Evolutionary conservation across 2,888 invertebrate species (phyloP).

Genomic region (Polylopha cassiicola): DNA sequence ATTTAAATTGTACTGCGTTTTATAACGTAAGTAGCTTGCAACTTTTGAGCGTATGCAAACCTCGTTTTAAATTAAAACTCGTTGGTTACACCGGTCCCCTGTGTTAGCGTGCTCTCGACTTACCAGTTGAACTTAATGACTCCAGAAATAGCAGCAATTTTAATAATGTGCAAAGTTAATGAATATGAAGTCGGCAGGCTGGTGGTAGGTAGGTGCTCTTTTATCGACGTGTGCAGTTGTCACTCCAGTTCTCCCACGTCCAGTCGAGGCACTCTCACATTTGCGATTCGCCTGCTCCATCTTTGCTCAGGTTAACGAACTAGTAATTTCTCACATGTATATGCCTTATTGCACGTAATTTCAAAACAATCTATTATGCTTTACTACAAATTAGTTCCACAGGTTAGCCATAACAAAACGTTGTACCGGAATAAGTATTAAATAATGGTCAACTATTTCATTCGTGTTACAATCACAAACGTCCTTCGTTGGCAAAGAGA

Average conservation of each 20-base stretch:
- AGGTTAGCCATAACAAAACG: no score
- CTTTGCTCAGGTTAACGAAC: slow-evolving; percentile 58
- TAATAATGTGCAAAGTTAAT: slow-evolving; percentile 53
- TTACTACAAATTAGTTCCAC: slow-evolving; percentile 2
- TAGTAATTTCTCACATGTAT: slow-evolving; percentile 34
- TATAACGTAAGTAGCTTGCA: no score
- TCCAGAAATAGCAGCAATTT: slow-evolving; percentile 49
- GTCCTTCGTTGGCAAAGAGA: no score
- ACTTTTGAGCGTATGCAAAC: slow-evolving; percentile 6
- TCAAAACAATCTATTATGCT: slow-evolving; percentile 11
- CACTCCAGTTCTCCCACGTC: slow-evolving; percentile 71
- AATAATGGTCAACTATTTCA: no score
- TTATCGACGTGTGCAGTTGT: slow-evolving; percentile 40
- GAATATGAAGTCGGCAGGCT: slow-evolving; percentile 38
- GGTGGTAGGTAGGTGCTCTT: slow-evolving; percentile 36
- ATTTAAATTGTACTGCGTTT: no score
- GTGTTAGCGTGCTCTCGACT: slow-evolving; percentile 12
- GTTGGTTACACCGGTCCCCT: slow-evolving; percentile 7
- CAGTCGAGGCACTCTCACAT: slow-evolving; percentile 38
- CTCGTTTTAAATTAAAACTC: slow-evolving; percentile 10
- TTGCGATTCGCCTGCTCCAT: slow-evolving; percentile 36
- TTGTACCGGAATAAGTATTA: no score
- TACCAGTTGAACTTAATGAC: slow-evolving; percentile 36
- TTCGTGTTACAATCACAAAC: no score
- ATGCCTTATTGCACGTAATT: slow-evolving; percentile 12